Percentiles rank a stretch among this genome's conserved stretches.
Conservation (phyloP, 1,140 invertebrate genomes). For the Drosophila littoralis region DNA sequence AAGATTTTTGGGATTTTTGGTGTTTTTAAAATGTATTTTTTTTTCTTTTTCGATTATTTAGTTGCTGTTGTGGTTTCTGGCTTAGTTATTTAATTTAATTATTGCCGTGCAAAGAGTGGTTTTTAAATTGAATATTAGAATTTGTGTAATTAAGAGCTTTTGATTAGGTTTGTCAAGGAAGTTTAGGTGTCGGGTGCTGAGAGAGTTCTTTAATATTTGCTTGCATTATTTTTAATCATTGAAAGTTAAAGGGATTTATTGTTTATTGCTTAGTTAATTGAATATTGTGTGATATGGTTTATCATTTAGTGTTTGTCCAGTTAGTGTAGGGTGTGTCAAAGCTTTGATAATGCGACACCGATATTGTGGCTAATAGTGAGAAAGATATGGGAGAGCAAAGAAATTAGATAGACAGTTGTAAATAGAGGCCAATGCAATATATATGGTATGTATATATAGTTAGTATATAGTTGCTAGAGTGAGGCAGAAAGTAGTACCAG, state of each 20-base stretch:
- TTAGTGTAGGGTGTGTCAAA: constrained; percentile 83
- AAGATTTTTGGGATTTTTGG: constrained; percentile 10
- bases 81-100: constrained; percentile 14
- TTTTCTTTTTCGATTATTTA: constrained; percentile 1
- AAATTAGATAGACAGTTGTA: constrained; percentile 60
- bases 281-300: constrained; percentile 42
- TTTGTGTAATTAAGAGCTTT: constrained; percentile 8
- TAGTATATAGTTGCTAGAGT: constrained; percentile 27
- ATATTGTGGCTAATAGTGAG: constrained; percentile 81
- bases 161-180: constrained; percentile 4
- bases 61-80: constrained; percentile 10
- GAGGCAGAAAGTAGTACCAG: constrained; percentile 23
- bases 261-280: constrained; percentile 29
- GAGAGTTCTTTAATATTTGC: constrained; percentile 10
- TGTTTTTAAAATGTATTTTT: no score
- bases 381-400: constrained; percentile 73
- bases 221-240: constrained; percentile 29
- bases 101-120: constrained; percentile 35
- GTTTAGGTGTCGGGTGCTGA: constrained; percentile 21
- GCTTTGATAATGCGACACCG: constrained; percentile 84
- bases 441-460: constrained; percentile 4
- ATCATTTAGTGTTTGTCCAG: constrained; percentile 58
- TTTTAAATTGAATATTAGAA: not conserved
- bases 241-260: constrained; percentile 19
- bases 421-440: constrained; percentile 38